These are phyloP conservation scores for Hydrophis major DNA, from an alignment of 2,797 vertebrate genomes.

Conservation along the genomic window DNA sequence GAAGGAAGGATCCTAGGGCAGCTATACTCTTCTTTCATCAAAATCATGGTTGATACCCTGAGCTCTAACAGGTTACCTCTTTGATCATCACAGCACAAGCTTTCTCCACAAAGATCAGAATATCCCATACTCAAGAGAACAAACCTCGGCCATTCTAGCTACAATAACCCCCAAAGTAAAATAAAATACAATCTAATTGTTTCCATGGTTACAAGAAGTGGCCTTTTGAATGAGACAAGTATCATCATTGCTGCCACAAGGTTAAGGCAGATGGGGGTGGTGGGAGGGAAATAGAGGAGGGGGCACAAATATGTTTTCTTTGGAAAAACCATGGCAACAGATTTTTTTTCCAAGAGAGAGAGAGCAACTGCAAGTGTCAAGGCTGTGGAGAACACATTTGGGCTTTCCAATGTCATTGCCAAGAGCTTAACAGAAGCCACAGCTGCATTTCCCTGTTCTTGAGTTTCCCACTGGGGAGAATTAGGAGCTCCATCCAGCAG, in stretches of 20 bases:
- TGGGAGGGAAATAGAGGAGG: constrained; percentile 11
- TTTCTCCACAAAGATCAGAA: background rate
- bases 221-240: constrained; percentile 69
- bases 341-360: constrained; percentile 22
- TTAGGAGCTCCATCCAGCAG: background rate
- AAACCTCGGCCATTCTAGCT: background rate
- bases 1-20: background rate
- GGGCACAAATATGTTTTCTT: constrained; percentile 41
- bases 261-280: constrained; percentile 68
- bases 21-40: background rate
- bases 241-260: constrained; percentile 71
- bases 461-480: background rate
- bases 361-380: constrained; percentile 32
- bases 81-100: background rate
- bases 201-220: constrained; percentile 76
- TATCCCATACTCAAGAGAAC: background rate
- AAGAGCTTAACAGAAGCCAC: background rate
- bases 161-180: constrained; percentile 61
- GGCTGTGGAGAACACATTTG: background rate
- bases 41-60: background rate
- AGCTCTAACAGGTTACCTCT: background rate
- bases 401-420: background rate
- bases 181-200: constrained; percentile 72
- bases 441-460: constrained; percentile 59
- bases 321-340: constrained; percentile 62